Conservation (phyloP, 2,888 invertebrate species). For the Steinernema scapterisci region DNA sequence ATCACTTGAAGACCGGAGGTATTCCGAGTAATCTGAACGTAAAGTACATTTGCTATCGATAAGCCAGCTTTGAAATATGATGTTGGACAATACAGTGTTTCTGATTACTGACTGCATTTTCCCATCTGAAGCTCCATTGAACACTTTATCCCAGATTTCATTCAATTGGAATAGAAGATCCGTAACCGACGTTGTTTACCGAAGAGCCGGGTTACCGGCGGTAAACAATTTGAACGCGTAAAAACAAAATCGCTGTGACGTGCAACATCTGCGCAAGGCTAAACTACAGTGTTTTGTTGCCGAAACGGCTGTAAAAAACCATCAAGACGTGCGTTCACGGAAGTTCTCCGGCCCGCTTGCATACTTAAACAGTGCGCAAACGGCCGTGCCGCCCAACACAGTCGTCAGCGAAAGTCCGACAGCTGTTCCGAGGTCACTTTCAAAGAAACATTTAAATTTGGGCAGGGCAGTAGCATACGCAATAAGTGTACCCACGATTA, state of each 20-base stretch:
- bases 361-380: not conserved
- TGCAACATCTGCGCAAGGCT: not conserved
- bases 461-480: conserved; percentile 8
- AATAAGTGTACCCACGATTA: not conserved
- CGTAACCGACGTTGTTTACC: not conserved
- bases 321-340: not conserved
- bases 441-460: conserved; percentile 27
- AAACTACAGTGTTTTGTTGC: not conserved
- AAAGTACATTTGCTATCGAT: too few species aligned
- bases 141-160: too few species aligned
- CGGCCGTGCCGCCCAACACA: not conserved
- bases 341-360: not conserved
- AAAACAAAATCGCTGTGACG: not conserved
- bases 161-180: not conserved
- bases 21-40: too few species aligned
- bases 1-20: too few species aligned
- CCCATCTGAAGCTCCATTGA: too few species aligned
- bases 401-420: conserved; percentile 1
- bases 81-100: too few species aligned
- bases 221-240: not conserved
- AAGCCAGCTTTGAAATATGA: too few species aligned
- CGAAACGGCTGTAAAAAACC: conserved; percentile 7
- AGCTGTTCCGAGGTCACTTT: conserved; percentile 24
- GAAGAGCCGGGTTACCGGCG: not conserved
- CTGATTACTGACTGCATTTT: too few species aligned